Percentiles rank a stretch among this genome's conserved stretches.
Evolutionary conservation across 2,113 vertebrate genomes (phyloP).

Genomic region (Mastomys natalensis): DNA sequence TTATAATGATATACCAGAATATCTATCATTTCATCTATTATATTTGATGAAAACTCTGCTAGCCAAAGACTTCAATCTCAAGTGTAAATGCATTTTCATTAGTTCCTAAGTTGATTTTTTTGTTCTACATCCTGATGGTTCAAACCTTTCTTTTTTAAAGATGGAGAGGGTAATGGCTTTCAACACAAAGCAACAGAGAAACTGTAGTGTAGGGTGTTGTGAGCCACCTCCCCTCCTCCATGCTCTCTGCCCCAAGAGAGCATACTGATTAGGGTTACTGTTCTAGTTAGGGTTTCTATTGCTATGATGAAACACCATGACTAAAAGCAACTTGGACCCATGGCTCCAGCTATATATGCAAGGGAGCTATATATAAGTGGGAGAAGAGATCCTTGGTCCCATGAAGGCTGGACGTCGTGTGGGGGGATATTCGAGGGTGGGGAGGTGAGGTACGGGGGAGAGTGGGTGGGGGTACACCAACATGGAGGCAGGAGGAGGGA

Average conservation of each 20-base stretch:
- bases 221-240: background rate
- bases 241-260: background rate
- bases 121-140: constrained; percentile 22
- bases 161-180: background rate
- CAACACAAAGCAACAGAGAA: background rate
- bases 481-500: no score
- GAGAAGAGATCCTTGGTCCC: no score
- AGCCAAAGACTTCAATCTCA: background rate
- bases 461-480: no score
- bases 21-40: background rate
- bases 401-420: no score
- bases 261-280: background rate
- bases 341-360: no score
- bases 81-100: constrained; percentile 42
- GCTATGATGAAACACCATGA: background rate
- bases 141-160: constrained; percentile 7
- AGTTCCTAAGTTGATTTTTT: constrained; percentile 50
- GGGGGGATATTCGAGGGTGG: no score
- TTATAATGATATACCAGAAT: constrained; percentile 54
- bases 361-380: no score
- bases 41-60: constrained; percentile 29
- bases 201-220: background rate
- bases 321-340: background rate
- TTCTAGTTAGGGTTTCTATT: background rate
- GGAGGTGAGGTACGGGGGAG: no score